Conservation (phyloP, 2,797 vertebrate species). For the Siniperca undulata region DNA sequence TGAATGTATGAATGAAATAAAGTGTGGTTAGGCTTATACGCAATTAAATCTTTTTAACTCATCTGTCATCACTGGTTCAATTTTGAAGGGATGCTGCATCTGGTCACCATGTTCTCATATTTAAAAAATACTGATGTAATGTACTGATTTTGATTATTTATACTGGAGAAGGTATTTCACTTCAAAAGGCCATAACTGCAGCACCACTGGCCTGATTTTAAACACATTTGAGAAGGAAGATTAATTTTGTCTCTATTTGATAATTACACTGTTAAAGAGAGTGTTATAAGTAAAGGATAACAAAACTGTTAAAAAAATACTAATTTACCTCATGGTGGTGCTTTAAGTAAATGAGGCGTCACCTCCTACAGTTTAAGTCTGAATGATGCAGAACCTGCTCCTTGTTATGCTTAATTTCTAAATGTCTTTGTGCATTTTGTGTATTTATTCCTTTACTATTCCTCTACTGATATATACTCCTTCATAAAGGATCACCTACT, state of each 20-base stretch:
- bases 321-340: not conserved
- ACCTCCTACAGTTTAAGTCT: not conserved
- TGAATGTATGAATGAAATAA: not conserved
- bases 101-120: not conserved
- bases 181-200: not conserved
- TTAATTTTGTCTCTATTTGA: not conserved
- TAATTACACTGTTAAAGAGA: not conserved
- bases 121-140: not conserved
- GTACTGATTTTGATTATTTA: not conserved
- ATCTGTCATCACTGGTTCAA: not conserved
- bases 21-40: not conserved
- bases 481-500: not conserved
- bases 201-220: not conserved
- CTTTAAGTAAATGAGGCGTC: not conserved
- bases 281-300: not conserved
- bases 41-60: not conserved
- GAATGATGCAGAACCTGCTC: not conserved
- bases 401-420: not conserved
- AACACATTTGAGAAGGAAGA: not conserved
- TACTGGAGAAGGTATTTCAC: not conserved
- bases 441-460: too few species aligned
- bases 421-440: not conserved
- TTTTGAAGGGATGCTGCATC: not conserved
- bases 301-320: not conserved
- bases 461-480: not conserved